Evolutionary conservation across 2,888 invertebrate species (phyloP), one percentile per base, ranked within the genome.

Genomic region (Eupithecia tripunctaria): DNA sequence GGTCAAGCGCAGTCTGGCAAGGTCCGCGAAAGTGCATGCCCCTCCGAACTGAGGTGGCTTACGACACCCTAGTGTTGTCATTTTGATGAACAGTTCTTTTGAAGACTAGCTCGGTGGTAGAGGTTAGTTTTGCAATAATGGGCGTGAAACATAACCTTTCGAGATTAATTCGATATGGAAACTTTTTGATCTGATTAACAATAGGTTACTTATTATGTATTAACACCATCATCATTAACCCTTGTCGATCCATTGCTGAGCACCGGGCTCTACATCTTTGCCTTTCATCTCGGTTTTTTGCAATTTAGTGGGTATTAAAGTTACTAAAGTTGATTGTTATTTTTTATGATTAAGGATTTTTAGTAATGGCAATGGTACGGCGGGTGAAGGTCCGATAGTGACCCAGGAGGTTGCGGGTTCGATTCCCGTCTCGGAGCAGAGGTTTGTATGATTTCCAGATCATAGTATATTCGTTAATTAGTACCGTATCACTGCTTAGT

Each of bases 11-110:
- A 77, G 78, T 82, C 79, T 84, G 81, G 81, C 79, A 80, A 79
- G 80, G 82, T 79, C 83, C 80, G 85, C 86, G 89, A 89, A 88
- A 88, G 88, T 88, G 81, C 82, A 81, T 74, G 78, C 89, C 89
- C 90, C 91, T 88, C 88, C 86, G 83, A 78, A 77, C 76, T 69
- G 71, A 38, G 73, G 68, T 25, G 76, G 59, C 67, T 59, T 71
- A 64, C 91, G 84, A 88, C 85, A 89, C 78, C 75, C 62, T 62
- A 62, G 77, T 77, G 76, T 75, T 78, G 79, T 80, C 78, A 84
- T 80, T 32, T 75, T 78, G 75, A 75, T 80, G 79, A 77, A 78
- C 77, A 78, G 77, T 72, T 79, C 70, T 74, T 70, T 75, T 76
- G 71, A 80, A 80, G 71, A 77, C 74, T 73, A 63, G 63, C 70